Evolutionary conservation across 2,888 invertebrate genomes (phyloP).

Genomic region (Leistus spinibarbis): DNA sequence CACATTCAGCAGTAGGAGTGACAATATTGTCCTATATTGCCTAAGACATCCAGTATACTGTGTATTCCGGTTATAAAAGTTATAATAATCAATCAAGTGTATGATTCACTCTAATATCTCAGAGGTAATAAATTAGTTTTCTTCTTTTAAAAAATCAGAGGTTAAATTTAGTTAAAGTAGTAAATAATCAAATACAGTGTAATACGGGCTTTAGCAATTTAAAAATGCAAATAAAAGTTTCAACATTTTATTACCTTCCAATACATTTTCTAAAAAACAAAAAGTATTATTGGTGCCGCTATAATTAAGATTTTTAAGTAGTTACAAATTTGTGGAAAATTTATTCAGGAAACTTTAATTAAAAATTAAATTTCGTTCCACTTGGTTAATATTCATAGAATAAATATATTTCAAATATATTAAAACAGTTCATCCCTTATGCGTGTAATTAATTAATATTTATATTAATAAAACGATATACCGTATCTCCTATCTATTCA

Average conservation of each 20-base stretch:
- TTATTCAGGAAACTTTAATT: not conserved
- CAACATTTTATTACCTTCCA: not conserved
- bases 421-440: not conserved
- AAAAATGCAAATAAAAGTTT: too few species aligned
- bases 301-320: not conserved
- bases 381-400: not conserved
- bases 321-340: not conserved
- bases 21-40: too few species aligned
- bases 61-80: too few species aligned
- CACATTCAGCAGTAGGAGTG: too few species aligned
- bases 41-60: too few species aligned
- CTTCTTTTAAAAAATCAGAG: too few species aligned
- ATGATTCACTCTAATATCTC: too few species aligned
- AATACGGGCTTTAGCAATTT: too few species aligned
- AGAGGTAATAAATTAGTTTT: too few species aligned
- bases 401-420: not conserved
- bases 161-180: too few species aligned
- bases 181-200: too few species aligned
- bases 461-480: not conserved
- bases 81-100: too few species aligned
- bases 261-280: not conserved
- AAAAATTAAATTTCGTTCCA: not conserved
- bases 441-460: not conserved
- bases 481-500: not conserved
- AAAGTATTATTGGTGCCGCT: not conserved